phyloP scores from a whole-genome alignment of 2,888 invertebrate genomes.

The Poecilus cupreus region DNA sequence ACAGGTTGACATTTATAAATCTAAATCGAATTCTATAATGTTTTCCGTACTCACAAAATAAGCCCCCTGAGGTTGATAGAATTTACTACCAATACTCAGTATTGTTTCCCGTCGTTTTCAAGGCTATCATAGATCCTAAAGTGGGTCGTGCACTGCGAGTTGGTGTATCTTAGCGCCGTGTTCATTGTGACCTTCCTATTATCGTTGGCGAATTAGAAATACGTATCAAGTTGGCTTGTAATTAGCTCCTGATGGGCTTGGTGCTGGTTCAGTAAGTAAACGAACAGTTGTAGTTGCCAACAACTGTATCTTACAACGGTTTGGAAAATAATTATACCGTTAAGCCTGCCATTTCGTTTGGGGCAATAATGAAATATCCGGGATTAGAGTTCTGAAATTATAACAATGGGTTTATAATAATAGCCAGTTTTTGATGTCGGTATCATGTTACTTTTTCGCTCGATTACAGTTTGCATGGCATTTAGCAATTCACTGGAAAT shows the following conservation, averaged over 20 bases:
- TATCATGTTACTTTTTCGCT: constrained; percentile 1
- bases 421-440: neutral
- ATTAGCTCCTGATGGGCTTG: neutral
- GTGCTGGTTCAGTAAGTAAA: neutral
- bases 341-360: too few species aligned
- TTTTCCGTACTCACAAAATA: neutral
- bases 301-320: neutral
- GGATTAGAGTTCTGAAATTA: neutral
- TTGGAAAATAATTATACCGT: neutral
- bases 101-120: constrained; percentile 24
- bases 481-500: constrained; percentile 20
- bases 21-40: neutral
- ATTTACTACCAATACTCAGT: constrained; percentile 4
- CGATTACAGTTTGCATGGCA: constrained; percentile 11
- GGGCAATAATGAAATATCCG: neutral
- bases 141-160: constrained; percentile 40
- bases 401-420: constrained; percentile 8
- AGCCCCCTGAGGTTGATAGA: constrained; percentile 9
- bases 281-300: neutral
- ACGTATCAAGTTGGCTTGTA: neutral
- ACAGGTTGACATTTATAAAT: constrained; percentile 18
- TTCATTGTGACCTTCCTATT: constrained; percentile 7
- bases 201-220: constrained; percentile 12
- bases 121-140: constrained; percentile 38
- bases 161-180: constrained; percentile 31